Evolutionary conservation across 2,797 vertebrate genomes (phyloP).

Genomic region (Coregonus suidteri): DNA sequence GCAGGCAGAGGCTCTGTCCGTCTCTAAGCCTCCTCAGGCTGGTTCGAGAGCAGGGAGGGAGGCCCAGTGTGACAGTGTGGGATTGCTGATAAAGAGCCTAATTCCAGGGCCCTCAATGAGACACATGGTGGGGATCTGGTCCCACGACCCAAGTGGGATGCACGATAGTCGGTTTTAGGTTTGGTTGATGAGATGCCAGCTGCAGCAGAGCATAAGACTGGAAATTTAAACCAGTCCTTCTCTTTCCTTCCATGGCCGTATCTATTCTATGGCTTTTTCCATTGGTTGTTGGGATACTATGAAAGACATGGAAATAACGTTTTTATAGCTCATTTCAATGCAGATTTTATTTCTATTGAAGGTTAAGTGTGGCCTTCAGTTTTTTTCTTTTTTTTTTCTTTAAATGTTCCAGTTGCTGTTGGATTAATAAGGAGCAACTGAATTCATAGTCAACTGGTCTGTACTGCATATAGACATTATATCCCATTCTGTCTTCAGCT

Average conservation of each 20-base stretch:
- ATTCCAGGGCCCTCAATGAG: conserved; percentile 49
- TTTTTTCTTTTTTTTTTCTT: neutral
- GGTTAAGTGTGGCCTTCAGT: conserved; percentile 12
- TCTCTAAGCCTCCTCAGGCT: conserved; percentile 65
- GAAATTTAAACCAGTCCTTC: conserved; percentile 25
- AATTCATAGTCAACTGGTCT: neutral
- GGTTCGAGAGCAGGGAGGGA: conserved; percentile 41
- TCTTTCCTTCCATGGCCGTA: conserved; percentile 39
- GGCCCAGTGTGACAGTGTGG: conserved; percentile 50
- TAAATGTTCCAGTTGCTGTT: neutral
- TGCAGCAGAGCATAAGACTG: conserved; percentile 40
- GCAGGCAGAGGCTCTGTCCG: conserved; percentile 46
- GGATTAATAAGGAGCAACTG: neutral
- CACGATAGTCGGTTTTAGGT: conserved; percentile 36
- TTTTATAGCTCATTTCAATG: neutral
- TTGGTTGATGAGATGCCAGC: conserved; percentile 43
- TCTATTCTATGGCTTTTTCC: conserved; percentile 42
- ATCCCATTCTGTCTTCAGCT: neutral
- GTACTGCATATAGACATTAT: too few relatives aligned
- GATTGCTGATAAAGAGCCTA: conserved; percentile 65
- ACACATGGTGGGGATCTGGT: conserved; percentile 44
- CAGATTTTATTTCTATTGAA: conserved; percentile 9
- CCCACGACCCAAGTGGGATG: conserved; percentile 46
- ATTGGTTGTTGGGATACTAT: conserved; percentile 10
- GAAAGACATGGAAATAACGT: neutral